A percentile compares a stretch with the other conserved stretches of the same genome.
phyloP scores from a whole-genome alignment of 2,797 vertebrate genomes.

The Sciurus carolinensis region DNA sequence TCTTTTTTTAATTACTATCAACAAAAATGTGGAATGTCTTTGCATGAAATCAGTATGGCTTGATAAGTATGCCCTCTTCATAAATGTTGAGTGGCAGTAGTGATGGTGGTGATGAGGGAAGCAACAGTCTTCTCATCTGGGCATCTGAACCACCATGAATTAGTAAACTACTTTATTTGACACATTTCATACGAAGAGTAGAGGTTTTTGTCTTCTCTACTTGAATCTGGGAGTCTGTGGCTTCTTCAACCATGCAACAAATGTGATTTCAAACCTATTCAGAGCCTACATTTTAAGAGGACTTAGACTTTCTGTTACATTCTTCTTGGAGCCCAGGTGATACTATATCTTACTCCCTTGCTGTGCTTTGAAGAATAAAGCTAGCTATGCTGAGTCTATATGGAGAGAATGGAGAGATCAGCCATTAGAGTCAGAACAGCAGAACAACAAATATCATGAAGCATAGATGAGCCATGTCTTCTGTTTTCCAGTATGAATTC shows the following conservation, averaged over 20 bases:
- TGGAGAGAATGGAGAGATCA: background rate
- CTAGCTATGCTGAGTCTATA: background rate
- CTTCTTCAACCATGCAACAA: background rate
- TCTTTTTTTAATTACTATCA: background rate
- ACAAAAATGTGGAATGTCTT: background rate
- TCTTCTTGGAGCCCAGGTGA: background rate
- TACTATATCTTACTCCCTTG: background rate
- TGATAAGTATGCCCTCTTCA: background rate
- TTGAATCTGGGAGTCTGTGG: background rate
- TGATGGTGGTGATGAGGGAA: background rate
- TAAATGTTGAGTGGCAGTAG: accelerated
- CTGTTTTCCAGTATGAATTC: background rate
- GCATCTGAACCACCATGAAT: background rate
- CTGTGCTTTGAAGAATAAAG: background rate
- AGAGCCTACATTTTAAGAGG: background rate
- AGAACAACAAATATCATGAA: background rate
- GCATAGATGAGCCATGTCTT: background rate
- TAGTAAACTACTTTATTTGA: background rate
- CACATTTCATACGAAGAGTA: background rate
- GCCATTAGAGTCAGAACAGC: background rate
- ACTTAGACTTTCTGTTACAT: background rate
- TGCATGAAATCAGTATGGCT: background rate
- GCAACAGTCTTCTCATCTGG: background rate
- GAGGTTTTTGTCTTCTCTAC: background rate
- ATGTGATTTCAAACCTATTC: background rate